Evolutionary conservation across 2,888 invertebrate genomes (phyloP).

Genomic region (Volucella inflata): DNA sequence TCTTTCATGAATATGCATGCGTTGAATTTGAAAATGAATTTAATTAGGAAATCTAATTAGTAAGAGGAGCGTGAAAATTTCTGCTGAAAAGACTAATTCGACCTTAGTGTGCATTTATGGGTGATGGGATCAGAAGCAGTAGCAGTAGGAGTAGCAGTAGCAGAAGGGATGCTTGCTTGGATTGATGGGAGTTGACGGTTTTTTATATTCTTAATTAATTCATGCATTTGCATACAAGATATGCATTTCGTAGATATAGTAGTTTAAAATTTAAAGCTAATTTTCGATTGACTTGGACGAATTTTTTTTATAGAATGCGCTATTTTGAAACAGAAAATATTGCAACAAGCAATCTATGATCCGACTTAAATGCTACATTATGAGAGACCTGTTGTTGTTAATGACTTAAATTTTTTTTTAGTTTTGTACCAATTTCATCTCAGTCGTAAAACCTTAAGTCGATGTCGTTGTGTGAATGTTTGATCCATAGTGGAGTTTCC

Average conservation of each 20-base stretch:
- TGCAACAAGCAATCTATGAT: too few relatives aligned
- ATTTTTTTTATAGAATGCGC: background rate
- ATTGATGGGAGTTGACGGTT: background rate
- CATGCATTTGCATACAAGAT: background rate
- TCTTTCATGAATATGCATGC: constrained; percentile 78
- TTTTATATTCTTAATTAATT: constrained; percentile 43
- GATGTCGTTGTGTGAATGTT: too few relatives aligned
- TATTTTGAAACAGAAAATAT: too few relatives aligned
- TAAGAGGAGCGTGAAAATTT: constrained; percentile 83
- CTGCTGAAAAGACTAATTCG: constrained; percentile 75
- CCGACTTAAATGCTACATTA: background rate
- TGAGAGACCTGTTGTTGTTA: too few relatives aligned
- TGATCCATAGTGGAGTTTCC: too few relatives aligned
- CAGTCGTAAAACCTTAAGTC: too few relatives aligned
- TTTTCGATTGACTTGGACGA: constrained; percentile 2
- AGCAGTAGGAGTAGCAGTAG: background rate
- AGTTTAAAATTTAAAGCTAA: constrained; percentile 56
- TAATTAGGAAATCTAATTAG: constrained; percentile 84
- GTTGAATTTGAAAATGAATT: constrained; percentile 78
- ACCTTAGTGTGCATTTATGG: constrained; percentile 69
- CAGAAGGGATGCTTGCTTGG: constrained; percentile 26
- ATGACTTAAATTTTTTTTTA: too few relatives aligned
- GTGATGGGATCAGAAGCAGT: constrained; percentile 11
- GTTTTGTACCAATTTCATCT: too few relatives aligned
- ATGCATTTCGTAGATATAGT: background rate